A percentile compares a stretch with the other conserved stretches of the same genome.
phyloP scores from a whole-genome alignment of 2,797 vertebrate species.

The Sciurus vulgaris region DNA sequence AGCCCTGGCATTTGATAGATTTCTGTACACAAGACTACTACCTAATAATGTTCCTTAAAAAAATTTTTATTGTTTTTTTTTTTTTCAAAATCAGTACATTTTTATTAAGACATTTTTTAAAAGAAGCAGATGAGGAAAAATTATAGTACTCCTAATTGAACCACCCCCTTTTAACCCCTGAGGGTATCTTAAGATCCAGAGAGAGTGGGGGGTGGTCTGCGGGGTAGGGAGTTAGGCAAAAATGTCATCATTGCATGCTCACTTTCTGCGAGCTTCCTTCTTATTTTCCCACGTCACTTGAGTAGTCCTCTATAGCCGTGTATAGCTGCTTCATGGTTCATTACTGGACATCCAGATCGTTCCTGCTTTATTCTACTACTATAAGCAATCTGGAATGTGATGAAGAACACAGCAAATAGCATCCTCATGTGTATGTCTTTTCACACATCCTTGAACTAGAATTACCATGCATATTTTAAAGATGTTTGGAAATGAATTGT shows the following conservation, averaged over 20 bases:
- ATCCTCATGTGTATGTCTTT: neutral
- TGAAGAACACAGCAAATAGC: neutral
- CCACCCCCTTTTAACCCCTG: neutral
- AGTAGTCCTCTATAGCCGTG: neutral
- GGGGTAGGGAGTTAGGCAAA: neutral
- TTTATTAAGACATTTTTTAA: slow-evolving; percentile 31
- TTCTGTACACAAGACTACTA: neutral
- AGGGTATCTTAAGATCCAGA: neutral
- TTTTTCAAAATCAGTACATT: neutral
- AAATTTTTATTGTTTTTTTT: neutral
- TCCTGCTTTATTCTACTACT: neutral
- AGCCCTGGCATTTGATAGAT: neutral
- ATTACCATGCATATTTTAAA: slow-evolving; percentile 4
- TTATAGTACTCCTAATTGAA: neutral
- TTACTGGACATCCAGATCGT: neutral
- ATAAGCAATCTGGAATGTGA: neutral
- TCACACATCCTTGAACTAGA: neutral
- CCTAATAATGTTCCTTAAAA: slow-evolving; percentile 1
- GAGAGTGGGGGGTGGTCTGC: neutral
- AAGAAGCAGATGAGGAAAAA: slow-evolving; percentile 44
- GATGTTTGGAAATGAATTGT: neutral
- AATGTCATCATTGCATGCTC: neutral
- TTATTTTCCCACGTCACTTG: neutral
- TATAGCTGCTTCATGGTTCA: neutral
- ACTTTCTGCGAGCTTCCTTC: neutral